Percentiles rank a stretch among this genome's conserved stretches.
Conservation (phyloP, 1,140 invertebrate genomes). For the Lucilia cuprina region DNA sequence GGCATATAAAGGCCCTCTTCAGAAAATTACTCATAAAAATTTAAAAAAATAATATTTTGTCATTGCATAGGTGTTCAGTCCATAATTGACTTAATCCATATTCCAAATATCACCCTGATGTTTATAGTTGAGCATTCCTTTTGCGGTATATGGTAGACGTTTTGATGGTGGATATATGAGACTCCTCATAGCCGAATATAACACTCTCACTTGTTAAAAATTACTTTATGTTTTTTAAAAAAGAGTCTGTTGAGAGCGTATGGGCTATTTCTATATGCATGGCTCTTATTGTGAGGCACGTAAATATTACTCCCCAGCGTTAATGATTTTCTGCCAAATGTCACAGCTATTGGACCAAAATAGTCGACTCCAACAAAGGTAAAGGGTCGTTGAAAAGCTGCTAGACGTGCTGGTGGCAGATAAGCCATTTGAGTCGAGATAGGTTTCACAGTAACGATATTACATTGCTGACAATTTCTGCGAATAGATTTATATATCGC, state of each 20-base stretch:
- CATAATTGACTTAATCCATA: too few relatives aligned
- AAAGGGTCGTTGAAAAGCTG: constrained; percentile 27
- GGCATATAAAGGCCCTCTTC: too few relatives aligned
- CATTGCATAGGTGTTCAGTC: too few relatives aligned
- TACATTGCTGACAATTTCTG: constrained; percentile 20
- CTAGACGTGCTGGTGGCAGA: neutral
- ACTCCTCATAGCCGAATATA: too few relatives aligned
- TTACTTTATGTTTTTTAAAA: too few relatives aligned
- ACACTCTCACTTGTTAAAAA: too few relatives aligned
- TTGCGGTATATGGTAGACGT: too few relatives aligned
- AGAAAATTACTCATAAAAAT: too few relatives aligned
- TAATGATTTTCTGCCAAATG: constrained; percentile 38
- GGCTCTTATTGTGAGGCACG: constrained; percentile 42
- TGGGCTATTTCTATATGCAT: constrained; percentile 43
- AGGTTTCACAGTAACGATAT: constrained; percentile 21
- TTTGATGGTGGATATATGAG: too few relatives aligned
- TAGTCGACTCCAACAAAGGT: constrained; percentile 35
- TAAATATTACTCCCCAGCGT: constrained; percentile 44
- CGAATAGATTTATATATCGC: neutral
- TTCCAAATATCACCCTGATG: too few relatives aligned
- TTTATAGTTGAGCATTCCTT: too few relatives aligned
- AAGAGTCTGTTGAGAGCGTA: constrained; percentile 36
- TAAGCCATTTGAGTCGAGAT: constrained; percentile 13
- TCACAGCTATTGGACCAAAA: constrained; percentile 40
- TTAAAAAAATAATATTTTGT: too few relatives aligned